These are phyloP conservation scores for Cepaea hortensis DNA, from an alignment of 2,888 invertebrate species.

Conservation along the genomic window DNA sequence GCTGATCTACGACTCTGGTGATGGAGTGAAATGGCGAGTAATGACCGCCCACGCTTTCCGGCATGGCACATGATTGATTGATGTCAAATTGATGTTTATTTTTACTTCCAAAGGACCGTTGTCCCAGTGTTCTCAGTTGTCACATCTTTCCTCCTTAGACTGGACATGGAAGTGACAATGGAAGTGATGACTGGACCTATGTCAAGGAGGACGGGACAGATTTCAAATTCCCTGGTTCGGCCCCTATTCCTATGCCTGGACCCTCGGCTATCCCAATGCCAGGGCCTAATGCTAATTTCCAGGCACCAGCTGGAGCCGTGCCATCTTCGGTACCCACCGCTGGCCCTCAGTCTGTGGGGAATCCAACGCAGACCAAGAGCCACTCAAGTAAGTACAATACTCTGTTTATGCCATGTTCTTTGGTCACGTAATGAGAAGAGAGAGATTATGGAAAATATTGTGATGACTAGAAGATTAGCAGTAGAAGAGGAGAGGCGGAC, in stretches of 20 bases:
- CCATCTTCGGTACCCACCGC: constrained; percentile 1
- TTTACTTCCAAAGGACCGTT: no score
- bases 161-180: constrained; percentile 13
- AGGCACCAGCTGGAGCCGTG: constrained; percentile 7
- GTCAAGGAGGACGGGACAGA: constrained; percentile 24
- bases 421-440: no score
- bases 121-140: background rate
- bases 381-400: constrained; percentile 53
- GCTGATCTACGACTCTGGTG: no score
- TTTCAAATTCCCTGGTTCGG: background rate
- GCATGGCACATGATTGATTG: no score
- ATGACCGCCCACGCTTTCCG: no score
- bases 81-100: no score
- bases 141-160: background rate
- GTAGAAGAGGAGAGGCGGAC: no score
- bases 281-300: background rate
- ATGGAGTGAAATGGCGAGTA: no score
- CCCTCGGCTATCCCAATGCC: constrained; percentile 39
- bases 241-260: constrained; percentile 39
- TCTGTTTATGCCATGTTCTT: background rate
- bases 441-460: no score
- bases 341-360: background rate
- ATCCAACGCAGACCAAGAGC: constrained; percentile 50
- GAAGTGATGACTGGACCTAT: constrained; percentile 43
- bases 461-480: no score